Base-by-base conservation (phyloP, 2,113 vertebrate genomes). In the Hemiprocne comata region DNA sequence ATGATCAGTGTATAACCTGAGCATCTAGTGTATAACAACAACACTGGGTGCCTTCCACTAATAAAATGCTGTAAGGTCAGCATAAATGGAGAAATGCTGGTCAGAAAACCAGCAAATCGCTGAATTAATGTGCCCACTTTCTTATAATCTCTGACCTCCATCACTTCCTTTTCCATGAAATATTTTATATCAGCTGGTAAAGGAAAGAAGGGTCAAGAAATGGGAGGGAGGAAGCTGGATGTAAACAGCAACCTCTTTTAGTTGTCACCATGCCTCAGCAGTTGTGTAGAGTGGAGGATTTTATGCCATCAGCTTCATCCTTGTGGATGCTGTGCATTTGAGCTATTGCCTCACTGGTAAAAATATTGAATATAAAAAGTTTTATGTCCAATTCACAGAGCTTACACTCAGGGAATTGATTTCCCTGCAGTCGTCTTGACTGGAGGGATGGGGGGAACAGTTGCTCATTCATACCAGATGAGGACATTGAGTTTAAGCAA, bases 1-100 rank as follows among this genome's bases (percentile, higher is more conserved):
- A 34, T 7, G 20, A 33, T 1, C 17, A 64, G n/a, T 33, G 26
- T 25, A n/a, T 6, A 61, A 66, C 20, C 0, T 4, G 11, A 40
- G 34, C 10, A 77, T 23, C 44, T n/a, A 50, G 20, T 17, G 26
- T 38, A 25, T 17, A 78, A 36, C 11, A 42, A 67, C 79, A 51
- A 7, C 10, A 21, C 4, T 0, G 0, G 10, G 8, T 57, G 55
- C 38, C 65, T 18, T 34, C 38, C 29, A 13, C 2, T 0, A 51
- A 29, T 26, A 25, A 80, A 26, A 16, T 25, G 14, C 18, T 60
- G 16, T 40, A 40, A 81, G n/a, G 11, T 33, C 34, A 85, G 20
- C 6, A 15, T 21, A 82, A 81, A 78, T 19, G 14, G 66, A 64
- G 13, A 36, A 69, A 25, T 1, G 14, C 5, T 42, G 40, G 10